Conservation (phyloP, 37 sponge, comb jelly and placozoan species). For the Theonella swinhoei region DNA sequence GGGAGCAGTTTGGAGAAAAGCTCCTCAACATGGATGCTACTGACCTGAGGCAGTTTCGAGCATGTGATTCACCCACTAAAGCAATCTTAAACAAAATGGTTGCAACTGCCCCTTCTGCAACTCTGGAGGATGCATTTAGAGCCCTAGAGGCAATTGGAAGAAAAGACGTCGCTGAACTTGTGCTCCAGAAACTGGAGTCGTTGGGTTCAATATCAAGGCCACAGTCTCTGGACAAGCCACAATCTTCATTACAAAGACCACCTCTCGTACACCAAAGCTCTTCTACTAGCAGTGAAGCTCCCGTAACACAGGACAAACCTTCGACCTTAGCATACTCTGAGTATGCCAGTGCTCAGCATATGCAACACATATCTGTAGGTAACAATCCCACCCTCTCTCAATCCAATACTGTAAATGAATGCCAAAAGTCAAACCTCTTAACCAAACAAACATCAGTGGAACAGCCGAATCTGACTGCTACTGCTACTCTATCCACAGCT, state of each 20-base stretch:
- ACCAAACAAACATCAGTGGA: too few species aligned
- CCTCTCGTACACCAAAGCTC: neutral
- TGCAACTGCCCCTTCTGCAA: neutral
- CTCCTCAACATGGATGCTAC: neutral
- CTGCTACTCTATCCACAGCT: too few species aligned
- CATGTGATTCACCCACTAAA: neutral
- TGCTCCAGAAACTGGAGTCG: neutral
- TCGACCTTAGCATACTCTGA: too few species aligned
- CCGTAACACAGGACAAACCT: neutral
- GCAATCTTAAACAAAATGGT: neutral
- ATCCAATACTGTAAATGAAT: too few species aligned
- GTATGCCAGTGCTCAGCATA: too few species aligned
- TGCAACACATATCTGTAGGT: too few species aligned
- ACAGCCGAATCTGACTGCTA: too few species aligned
- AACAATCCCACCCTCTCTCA: too few species aligned
- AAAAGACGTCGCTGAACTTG: neutral
- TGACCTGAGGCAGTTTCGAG: neutral
- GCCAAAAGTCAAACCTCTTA: too few species aligned
- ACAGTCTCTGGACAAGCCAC: too few species aligned
- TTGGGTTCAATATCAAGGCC: neutral
- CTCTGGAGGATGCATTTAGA: neutral
- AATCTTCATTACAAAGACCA: too few species aligned
- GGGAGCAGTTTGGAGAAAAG: constrained; percentile 19
- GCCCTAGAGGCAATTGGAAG: neutral
- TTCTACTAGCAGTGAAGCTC: neutral